Conservation (phyloP, 2,888 invertebrate species). For the Erynnis tages region DNA sequence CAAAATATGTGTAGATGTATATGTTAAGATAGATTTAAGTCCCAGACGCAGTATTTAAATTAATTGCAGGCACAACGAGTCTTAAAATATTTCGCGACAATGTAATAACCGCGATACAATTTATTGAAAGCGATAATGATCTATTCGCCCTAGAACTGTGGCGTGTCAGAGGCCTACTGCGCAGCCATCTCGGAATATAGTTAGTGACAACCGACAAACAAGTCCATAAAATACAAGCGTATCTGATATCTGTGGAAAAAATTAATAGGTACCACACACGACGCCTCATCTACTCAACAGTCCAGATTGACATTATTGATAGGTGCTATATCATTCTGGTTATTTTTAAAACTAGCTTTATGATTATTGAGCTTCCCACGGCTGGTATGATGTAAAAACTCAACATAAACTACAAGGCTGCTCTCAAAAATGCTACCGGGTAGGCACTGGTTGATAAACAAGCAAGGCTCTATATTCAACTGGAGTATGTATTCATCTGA, state of each 20-base stretch:
- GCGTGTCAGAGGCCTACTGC: neutral
- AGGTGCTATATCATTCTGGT: conserved; percentile 1
- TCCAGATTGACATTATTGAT: conserved; percentile 11
- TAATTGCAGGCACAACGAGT: too few relatives aligned
- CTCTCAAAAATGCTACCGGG: too few relatives aligned
- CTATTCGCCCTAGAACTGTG: conserved; percentile 4
- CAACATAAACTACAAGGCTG: too few relatives aligned
- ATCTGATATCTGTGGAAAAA: conserved; percentile 14
- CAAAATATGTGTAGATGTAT: too few relatives aligned
- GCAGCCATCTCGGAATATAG: conserved; percentile 5
- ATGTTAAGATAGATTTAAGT: too few relatives aligned
- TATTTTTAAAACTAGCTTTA: neutral
- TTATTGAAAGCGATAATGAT: conserved; percentile 2
- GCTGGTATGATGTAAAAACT: too few relatives aligned
- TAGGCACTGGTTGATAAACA: too few relatives aligned
- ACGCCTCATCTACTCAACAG: conserved; percentile 3
- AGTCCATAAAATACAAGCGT: conserved; percentile 8
- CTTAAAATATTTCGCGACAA: neutral
- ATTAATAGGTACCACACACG: conserved; percentile 22
- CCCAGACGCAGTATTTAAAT: too few relatives aligned
- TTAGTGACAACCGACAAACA: conserved; percentile 22
- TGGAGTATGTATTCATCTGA: too few relatives aligned
- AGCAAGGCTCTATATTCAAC: too few relatives aligned
- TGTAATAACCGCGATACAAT: neutral
- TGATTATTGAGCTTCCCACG: too few relatives aligned